A percentile compares a stretch with the other conserved stretches of the same genome.
Conservation (phyloP, 1,140 invertebrate species). For the Brachionus paranguensis region DNA sequence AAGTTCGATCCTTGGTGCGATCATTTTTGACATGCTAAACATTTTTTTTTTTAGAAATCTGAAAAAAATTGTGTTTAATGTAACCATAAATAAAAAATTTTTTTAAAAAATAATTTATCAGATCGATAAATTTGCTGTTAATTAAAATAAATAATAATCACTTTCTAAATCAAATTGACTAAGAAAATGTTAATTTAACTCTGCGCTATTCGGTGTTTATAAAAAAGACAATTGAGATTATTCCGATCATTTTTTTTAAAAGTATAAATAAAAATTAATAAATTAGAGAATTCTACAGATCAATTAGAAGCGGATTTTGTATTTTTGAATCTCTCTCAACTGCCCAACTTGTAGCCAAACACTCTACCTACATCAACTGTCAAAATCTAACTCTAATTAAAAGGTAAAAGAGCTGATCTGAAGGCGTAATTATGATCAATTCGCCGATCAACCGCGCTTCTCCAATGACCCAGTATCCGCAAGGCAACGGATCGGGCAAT, state of each 20-base stretch:
- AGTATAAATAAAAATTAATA: not conserved
- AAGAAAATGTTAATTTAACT: not conserved
- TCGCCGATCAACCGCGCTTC: conserved; percentile 12
- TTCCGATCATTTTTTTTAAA: not conserved
- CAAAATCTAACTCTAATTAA: not conserved
- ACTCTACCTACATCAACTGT: not conserved
- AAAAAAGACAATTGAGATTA: not conserved
- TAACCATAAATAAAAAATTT: no score
- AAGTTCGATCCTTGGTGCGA: no score
- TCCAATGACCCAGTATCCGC: not conserved
- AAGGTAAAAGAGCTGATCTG: not conserved
- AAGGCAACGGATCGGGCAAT: not conserved
- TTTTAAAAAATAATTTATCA: no score
- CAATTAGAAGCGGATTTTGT: not conserved
- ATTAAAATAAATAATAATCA: not conserved
- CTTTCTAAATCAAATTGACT: not conserved
- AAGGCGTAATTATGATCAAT: not conserved
- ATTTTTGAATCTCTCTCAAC: not conserved
- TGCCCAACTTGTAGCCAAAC: not conserved
- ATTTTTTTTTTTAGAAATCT: no score
- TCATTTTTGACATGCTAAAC: no score
- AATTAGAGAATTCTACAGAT: not conserved
- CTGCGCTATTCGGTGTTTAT: not conserved
- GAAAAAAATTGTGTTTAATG: no score
- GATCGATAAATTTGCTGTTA: no score